Conservation (phyloP, 1,140 invertebrate genomes). For the Oscheius sp. region DNA sequence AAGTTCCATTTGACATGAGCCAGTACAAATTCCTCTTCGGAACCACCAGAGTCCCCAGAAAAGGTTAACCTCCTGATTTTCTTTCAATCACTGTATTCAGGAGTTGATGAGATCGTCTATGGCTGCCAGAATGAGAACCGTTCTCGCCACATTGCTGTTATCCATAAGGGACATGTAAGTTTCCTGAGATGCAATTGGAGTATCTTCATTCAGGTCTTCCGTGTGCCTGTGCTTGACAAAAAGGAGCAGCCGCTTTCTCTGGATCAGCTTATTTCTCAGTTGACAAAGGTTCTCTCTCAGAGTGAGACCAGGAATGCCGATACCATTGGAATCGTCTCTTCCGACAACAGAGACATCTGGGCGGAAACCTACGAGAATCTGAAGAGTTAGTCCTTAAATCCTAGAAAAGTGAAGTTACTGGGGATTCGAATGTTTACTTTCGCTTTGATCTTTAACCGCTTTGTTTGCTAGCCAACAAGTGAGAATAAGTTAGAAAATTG, state of each 20-base stretch:
- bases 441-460: too few relatives aligned
- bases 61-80: background rate
- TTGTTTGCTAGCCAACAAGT: too few relatives aligned
- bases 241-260: constrained; percentile 39
- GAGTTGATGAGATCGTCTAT: constrained; percentile 27
- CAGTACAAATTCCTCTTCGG: constrained; percentile 56
- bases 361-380: constrained; percentile 50
- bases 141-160: constrained; percentile 50
- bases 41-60: constrained; percentile 53
- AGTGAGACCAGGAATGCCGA: constrained; percentile 30
- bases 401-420: too few relatives aligned
- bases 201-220: constrained; percentile 48
- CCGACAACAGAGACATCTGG: constrained; percentile 51
- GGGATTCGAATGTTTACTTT: too few relatives aligned
- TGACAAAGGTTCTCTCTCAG: constrained; percentile 37
- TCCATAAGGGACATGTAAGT: constrained; percentile 55
- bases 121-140: constrained; percentile 15
- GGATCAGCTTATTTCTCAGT: constrained; percentile 36
- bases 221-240: constrained; percentile 51
- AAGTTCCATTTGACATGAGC: constrained; percentile 55
- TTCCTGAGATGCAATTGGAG: background rate
- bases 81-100: background rate
- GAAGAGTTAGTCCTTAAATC: constrained; percentile 32
- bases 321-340: constrained; percentile 53
- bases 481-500: too few relatives aligned